Base-by-base conservation (phyloP, 2,113 vertebrate species). In the Takifugu flavidus region DNA sequence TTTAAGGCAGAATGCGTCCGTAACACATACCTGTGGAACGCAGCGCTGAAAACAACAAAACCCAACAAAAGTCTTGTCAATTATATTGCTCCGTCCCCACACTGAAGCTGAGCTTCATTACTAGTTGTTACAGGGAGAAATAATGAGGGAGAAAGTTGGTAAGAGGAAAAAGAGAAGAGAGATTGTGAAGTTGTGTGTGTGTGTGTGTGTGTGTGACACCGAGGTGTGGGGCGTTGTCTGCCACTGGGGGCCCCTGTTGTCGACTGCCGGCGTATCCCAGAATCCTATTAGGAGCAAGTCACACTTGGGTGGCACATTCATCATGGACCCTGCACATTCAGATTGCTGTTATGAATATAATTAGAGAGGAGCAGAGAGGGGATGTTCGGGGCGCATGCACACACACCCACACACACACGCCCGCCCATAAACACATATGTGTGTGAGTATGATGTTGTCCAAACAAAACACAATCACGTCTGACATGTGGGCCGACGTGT, bases 341-440 rank as follows among this genome's bases (percentile, higher is more conserved):
- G 80, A 87, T 82, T 87, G 88, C 89, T 89, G 86, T 89, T 88
- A 92, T 89, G 90, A 91, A 91, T 90, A 87, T 90, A 90, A 90
- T 91, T 91, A 92, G 82, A 84, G 84, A 72, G 74, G 71, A 86
- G 82, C 85, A 78, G 70, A 67, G 77, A 83, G 67, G 78, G 80
- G 77, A 73, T 70, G 71, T 84, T 81, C 77, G 27, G 82, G 78
- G 77, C 72, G 80, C 72, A 27, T 69, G 25, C 60, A 20, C 47
- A 12, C 51, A 15, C 14, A 15, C 26, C 50, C 47, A 42, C 58
- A 49, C 49, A 42, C 57, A 77, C 63, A 49, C 71, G 27, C 49
- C 15, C 29, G 34, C 59, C 52, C 65, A 70, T 63, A 63, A 56
- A 68, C 49, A 64, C 52, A 60, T 49, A 27, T 27, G n/a, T 47